Base-by-base conservation (phyloP, 2,797 vertebrate genomes). In the Streptopelia turtur region DNA sequence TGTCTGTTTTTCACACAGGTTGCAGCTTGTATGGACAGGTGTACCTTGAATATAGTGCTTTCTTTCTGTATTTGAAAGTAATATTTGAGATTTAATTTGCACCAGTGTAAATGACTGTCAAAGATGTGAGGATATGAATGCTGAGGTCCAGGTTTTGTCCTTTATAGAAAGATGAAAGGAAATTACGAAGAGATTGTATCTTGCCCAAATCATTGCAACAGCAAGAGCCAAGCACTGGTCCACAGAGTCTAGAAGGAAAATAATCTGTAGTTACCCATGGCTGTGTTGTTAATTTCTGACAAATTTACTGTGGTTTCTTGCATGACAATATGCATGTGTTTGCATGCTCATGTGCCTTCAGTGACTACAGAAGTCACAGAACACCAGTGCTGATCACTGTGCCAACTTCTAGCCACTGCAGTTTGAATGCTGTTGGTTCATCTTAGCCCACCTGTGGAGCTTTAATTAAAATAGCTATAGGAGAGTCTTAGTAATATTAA, bases 391-490 rank as follows among this genome's bases (percentile, higher is more conserved):
- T 56, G n/a, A 49, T 90, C 33, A 39, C 64, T 71, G 25, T 70
- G 43, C 53, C 60, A 65, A 9, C 30, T 84, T 68, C 9, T 24
- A 71, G 61, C 49, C 22, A 9, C 37, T 68, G 35, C 23, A 28
- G 6, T 71, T 61, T 47, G 60, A 77, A 56, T 79, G 41, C 65
- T 17, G 27, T 93, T 7, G 3, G 45, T 79, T 75, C 68, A 27
- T 76, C 75, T 87, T 18, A 60, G 50, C 31, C 74, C 24, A 68
- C 60, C 57, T 87, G n/a, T 14, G 5, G 30, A 43, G 41, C 35
- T 93, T 52, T 87, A 85, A 83, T 95, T 86, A 72, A 93, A 89
- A 90, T 83, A 92, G 72, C 47, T 87, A n/a, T 76, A 61, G 68
- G 49, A 85, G 25, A 79, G 16, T 30, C 50, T 53, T 89, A 89